phyloP scores from a whole-genome alignment of 2,797 vertebrate species.

The Perodicticus potto region DNA sequence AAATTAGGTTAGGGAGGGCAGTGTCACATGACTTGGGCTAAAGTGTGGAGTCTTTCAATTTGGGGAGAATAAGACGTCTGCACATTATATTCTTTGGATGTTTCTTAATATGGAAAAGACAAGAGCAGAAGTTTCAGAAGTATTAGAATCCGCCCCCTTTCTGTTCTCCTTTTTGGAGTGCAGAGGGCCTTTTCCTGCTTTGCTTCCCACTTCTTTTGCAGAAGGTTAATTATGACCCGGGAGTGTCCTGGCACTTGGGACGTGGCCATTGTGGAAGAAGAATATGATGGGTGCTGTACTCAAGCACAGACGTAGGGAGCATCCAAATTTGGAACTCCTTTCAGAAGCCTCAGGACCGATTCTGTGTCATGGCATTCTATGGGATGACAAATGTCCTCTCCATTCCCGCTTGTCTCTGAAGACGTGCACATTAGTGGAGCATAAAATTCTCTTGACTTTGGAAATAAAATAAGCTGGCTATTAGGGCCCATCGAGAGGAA shows the following conservation, averaged over 20 bases:
- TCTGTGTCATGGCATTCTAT: rapidly evolving
- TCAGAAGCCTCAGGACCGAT: not conserved
- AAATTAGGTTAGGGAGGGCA: not conserved
- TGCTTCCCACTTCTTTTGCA: slow-evolving; percentile 45
- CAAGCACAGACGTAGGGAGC: not conserved
- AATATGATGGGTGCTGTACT: rapidly evolving
- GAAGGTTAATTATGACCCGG: slow-evolving; percentile 60
- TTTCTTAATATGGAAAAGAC: slow-evolving; percentile 5
- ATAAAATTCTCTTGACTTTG: slow-evolving; percentile 25
- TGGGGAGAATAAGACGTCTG: not conserved
- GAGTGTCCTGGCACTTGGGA: not conserved
- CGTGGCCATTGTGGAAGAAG: not conserved
- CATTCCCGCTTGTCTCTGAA: not conserved
- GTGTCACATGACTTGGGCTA: rapidly evolving
- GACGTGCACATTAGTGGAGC: not conserved
- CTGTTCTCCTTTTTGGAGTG: not conserved
- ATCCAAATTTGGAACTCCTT: slow-evolving; percentile 59
- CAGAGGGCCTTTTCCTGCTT: not conserved
- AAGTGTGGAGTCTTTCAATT: not conserved
- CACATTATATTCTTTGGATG: rapidly evolving
- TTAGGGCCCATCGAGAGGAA: not conserved
- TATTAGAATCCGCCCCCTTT: not conserved
- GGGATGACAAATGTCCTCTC: not conserved
- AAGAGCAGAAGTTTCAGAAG: slow-evolving; percentile 11
- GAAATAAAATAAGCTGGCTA: not conserved